phyloP scores from a whole-genome alignment of 2,797 vertebrate species.

The Oreochromis mossambicus region DNA sequence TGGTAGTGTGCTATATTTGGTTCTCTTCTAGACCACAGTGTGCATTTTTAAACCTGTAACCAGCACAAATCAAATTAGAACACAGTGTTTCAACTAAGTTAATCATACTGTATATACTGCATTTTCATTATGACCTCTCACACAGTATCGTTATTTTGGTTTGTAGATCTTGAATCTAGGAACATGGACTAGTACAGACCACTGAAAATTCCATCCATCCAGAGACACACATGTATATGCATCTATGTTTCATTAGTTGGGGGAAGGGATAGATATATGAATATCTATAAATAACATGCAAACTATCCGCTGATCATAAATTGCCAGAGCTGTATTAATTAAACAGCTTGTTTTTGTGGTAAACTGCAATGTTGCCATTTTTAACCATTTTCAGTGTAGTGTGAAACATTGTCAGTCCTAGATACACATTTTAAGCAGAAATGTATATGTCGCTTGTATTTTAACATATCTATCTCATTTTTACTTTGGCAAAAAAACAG shows the following conservation, averaged over 20 bases:
- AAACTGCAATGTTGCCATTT: not conserved
- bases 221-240: not conserved
- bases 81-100: not conserved
- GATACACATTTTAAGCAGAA: not conserved
- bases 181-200: not conserved
- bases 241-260: not conserved
- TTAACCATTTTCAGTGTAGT: not conserved
- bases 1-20: not conserved
- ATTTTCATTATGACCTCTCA: not conserved
- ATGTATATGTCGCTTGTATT: not conserved
- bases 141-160: not conserved
- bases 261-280: not conserved
- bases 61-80: not conserved
- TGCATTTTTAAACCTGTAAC: not conserved
- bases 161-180: not conserved
- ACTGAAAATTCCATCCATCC: not conserved
- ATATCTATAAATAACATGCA: not conserved
- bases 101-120: not conserved
- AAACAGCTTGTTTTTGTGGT: not conserved
- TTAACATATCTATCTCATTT: not conserved
- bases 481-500: not conserved
- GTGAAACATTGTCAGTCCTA: not conserved
- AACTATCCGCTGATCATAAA: not conserved
- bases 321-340: not conserved
- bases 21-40: not conserved